Evolutionary conservation across 2,888 invertebrate genomes (phyloP), one percentile per base, ranked within the genome.

Genomic region (Phania funesta): DNA sequence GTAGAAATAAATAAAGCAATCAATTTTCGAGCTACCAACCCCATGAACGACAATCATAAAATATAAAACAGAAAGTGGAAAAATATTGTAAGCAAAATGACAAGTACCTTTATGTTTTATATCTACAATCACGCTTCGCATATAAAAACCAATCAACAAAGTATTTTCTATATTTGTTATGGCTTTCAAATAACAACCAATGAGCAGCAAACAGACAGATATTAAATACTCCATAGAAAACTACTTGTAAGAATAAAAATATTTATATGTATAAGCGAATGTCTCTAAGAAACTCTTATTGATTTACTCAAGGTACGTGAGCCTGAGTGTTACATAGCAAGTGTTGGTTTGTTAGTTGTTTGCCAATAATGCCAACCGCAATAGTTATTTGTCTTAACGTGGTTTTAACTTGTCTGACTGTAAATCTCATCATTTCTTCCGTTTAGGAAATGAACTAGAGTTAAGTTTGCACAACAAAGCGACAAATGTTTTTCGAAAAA

Each of bases 351-450:
- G 64, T 64, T 64, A 44, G 44, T 44, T 11, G 13, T 58, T 70
- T 77, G 48, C 46, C 64, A 60, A 64, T 71, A 77, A 52, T 67
- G 52, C 52, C 48, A 71, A 35, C 67, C 62, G 60, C 60, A 54
- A 73, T 58, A 71, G 58, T 64, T 71, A 78, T 84, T 84, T 79
- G 82, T 82, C 79, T 82, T 84, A 79, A 65, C 67, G 62, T 79
- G 79, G 76, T 79, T 83, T 80, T 56, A 79, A 65, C 77, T 84
- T 83, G 84, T 83, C 83, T 76, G 77, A 20, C 71, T 82, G 80
- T 73, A 79, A 79, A 82, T 83, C 83, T 77, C 81, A 78, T 84
- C 84, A 84, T 81, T 83, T 83, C 80, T 80, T 85, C 81, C 84
- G 79, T 26, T 80, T 58, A 71, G 84, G 84, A 84, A 84, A 84